phyloP scores from a whole-genome alignment of 2,113 vertebrate species.

The Callipepla squamata region DNA sequence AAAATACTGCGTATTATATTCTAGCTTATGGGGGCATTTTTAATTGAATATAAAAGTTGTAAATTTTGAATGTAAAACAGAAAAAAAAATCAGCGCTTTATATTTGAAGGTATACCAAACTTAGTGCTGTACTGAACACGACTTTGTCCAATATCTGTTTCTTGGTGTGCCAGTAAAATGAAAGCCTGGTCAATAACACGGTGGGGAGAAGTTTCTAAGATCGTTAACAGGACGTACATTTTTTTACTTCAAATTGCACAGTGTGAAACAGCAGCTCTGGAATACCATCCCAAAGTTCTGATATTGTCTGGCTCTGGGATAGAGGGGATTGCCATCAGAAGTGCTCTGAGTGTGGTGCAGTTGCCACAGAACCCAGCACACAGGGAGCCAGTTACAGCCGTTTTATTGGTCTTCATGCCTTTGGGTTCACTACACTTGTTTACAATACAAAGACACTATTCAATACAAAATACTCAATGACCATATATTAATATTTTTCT shows the following conservation, averaged over 20 bases:
- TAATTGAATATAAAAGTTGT: conserved; percentile 67
- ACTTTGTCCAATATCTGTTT: neutral
- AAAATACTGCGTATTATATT: conserved; percentile 54
- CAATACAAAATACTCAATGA: conserved; percentile 77
- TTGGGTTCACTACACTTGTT: conserved; percentile 74
- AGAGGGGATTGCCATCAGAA: neutral
- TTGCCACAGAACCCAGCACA: neutral
- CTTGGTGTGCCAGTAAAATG: conserved; percentile 43
- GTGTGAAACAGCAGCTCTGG: neutral
- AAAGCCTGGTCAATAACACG: neutral
- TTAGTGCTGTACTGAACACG: conserved; percentile 20
- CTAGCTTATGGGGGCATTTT: conserved; percentile 66
- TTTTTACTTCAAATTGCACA: neutral
- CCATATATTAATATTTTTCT: conserved; percentile 69
- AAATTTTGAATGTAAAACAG: conserved; percentile 67
- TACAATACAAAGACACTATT: conserved; percentile 76
- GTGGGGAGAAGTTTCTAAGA: neutral
- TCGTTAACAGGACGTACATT: fast-evolving
- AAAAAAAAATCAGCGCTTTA: conserved; percentile 41
- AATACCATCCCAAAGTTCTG: neutral
- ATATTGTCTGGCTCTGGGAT: fast-evolving
- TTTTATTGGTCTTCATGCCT: conserved; percentile 77
- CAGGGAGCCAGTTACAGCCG: conserved; percentile 53
- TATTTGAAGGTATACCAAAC: conserved; percentile 54
- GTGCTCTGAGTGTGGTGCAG: fast-evolving